phyloP scores from a whole-genome alignment of 2,113 vertebrate species.

The Charadrius vociferus region DNA sequence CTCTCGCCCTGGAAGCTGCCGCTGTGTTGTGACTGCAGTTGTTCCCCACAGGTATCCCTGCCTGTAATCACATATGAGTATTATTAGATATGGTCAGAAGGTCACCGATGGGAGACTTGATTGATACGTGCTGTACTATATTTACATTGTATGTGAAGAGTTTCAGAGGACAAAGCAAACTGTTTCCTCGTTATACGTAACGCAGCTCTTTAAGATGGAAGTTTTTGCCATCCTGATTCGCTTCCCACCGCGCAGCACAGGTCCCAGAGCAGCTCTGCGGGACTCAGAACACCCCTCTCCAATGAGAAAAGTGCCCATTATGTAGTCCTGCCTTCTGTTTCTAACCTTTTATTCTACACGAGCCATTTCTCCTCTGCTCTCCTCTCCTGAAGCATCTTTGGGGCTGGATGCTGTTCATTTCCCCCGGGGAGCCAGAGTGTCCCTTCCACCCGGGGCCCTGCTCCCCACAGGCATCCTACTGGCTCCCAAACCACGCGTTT shows the following conservation, averaged over 20 bases:
- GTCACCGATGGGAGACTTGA: background rate
- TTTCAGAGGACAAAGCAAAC: background rate
- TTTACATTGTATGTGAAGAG: fast-evolving
- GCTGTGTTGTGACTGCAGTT: background rate
- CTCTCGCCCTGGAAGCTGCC: background rate
- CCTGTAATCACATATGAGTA: fast-evolving
- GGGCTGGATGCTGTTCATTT: background rate
- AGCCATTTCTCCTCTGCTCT: background rate
- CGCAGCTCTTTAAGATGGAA: background rate
- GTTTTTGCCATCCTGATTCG: background rate
- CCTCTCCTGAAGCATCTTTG: background rate
- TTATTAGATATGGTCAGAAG: no score
- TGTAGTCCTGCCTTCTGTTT: background rate
- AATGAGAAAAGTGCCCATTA: background rate
- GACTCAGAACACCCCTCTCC: no score
- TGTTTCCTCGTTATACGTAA: fast-evolving
- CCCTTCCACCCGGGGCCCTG: fast-evolving
- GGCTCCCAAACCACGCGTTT: background rate
- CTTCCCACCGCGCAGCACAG: fast-evolving
- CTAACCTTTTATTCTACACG: background rate
- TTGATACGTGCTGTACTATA: no score
- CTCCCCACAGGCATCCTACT: background rate
- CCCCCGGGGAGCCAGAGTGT: no score
- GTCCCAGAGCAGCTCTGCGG: background rate
- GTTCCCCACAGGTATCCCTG: background rate